Percentiles rank a stretch among this genome's conserved stretches.
Conservation (phyloP, 2,113 vertebrate genomes). For the Sisor rabdophorus region DNA sequence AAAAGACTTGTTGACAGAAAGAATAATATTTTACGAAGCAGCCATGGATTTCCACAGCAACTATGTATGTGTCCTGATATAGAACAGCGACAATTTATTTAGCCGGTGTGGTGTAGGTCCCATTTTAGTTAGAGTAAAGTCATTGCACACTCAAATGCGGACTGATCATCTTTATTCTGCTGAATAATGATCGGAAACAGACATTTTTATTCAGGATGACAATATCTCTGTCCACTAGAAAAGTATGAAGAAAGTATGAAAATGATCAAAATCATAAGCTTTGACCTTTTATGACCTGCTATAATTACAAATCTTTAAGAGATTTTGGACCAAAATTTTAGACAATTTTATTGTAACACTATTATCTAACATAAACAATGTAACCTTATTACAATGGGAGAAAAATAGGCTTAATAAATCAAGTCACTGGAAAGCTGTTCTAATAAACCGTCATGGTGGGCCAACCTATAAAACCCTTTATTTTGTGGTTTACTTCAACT, state of each 20-base stretch:
- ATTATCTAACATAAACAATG: background rate
- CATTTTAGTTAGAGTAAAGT: background rate
- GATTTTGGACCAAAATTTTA: background rate
- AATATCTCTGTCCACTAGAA: background rate
- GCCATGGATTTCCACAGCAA: background rate
- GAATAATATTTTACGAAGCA: background rate
- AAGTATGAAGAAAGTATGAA: background rate
- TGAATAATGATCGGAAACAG: background rate
- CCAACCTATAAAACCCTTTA: background rate
- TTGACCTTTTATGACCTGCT: background rate
- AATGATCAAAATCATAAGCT: background rate
- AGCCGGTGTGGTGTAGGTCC: background rate
- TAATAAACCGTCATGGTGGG: background rate
- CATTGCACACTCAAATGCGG: background rate
- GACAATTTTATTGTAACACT: background rate
- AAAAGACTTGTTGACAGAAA: background rate
- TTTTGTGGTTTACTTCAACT: background rate
- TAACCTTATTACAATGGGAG: too few relatives aligned
- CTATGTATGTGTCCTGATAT: constrained; percentile 22
- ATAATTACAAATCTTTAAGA: background rate
- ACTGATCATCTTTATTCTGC: background rate
- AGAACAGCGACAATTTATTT: background rate
- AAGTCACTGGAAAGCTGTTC: background rate
- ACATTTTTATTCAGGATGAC: background rate
- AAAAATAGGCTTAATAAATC: background rate